Evolutionary conservation across 2,113 vertebrate genomes (phyloP), one percentile per base, ranked within the genome.

Genomic region (Acanthochromis polyacanthus): DNA sequence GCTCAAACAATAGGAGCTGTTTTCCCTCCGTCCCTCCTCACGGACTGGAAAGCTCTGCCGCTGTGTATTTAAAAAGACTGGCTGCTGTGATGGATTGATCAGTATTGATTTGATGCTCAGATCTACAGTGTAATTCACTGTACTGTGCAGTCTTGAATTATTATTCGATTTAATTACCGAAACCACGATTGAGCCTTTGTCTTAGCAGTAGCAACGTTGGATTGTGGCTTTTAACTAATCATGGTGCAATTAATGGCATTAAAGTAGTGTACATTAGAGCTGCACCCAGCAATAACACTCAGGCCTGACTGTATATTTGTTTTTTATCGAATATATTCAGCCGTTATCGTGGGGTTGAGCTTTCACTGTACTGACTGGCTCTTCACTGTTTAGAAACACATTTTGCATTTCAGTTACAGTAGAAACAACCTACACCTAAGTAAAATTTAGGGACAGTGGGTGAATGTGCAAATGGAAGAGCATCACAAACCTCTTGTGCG

Each of bases 31-130:
- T 75, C 48, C 25, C 38, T 38, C 30, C 48, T 60, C 30, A 14
- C 61, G 50, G 66, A 66, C 69, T 57, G 28, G 50, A 61, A 66
- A 59, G 43, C 71, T 46, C 40, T 65, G 68, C 57, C 62, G 58
- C 57, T 84, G 63, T 70, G 75, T 80, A 57, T 80, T 80, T 71
- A 66, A 81, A 82, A 75, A 55, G 46, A 52, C 46, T 15, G 48
- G 30, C 80, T 30, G 56, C 63, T 75, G 69, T 64, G 85, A 81
- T 46, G 67, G 73, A 82, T 75, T 83, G 84, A 87, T 86, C 82
- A 83, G 63, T 87, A 90, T 86, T 87, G 89, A 89, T 83, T 57
- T 62, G 65, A 77, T 82, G 65, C 76, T 79, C 51, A 36, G 65
- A 72, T 85, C 69, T 77, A 43, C 78, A 78, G 60, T 76, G 23